Evolutionary conservation across 2,797 vertebrate species (phyloP).

Genomic region (Pantherophis vulpinus): DNA sequence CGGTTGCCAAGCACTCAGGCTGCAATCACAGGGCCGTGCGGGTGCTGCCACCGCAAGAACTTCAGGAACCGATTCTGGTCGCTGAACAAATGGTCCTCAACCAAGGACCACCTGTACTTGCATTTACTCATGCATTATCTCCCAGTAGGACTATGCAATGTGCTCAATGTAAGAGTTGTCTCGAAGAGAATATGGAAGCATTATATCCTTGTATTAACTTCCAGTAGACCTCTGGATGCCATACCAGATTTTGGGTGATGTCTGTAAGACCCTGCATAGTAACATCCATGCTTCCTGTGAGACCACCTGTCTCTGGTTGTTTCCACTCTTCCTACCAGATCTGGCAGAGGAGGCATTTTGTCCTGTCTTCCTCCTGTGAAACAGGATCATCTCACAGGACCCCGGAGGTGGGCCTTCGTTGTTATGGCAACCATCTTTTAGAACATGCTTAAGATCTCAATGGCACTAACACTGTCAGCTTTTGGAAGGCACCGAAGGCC

Average conservation of each 20-base stretch:
- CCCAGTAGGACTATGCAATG: neutral
- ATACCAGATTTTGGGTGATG: neutral
- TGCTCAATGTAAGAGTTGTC: neutral
- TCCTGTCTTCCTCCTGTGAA: neutral
- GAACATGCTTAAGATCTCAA: neutral
- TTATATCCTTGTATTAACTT: neutral
- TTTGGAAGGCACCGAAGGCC: neutral
- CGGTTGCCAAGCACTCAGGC: neutral
- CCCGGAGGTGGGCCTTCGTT: neutral
- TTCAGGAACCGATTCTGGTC: neutral
- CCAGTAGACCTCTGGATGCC: neutral
- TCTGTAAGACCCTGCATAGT: neutral
- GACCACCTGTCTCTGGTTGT: neutral
- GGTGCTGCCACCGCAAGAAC: neutral
- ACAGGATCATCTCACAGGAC: neutral
- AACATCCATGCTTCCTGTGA: neutral
- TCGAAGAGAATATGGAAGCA: neutral
- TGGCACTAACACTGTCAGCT: neutral
- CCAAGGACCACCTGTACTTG: neutral
- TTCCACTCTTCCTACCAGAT: neutral
- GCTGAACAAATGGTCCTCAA: neutral
- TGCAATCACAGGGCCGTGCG: fast-evolving
- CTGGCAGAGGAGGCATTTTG: neutral
- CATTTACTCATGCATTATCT: neutral
- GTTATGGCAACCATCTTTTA: neutral